A percentile compares a stretch with the other conserved stretches of the same genome.
Conservation (phyloP, 1,140 invertebrate genomes). For the Tetramorium alpestre region DNA sequence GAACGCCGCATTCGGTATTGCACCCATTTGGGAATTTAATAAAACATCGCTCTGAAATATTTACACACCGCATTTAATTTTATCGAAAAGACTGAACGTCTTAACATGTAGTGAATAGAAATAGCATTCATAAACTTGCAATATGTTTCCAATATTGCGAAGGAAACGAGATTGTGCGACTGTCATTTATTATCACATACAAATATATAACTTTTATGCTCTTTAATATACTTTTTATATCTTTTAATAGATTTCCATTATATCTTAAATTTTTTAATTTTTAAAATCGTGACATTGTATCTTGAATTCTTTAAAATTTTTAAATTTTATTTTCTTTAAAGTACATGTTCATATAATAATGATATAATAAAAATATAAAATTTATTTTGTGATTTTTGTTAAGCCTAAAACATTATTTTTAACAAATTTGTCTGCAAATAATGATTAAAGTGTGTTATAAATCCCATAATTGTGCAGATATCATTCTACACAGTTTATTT, state of each 20-base stretch:
- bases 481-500: neutral
- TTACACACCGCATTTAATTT: conserved; percentile 15
- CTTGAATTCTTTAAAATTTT: too few species aligned
- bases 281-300: neutral
- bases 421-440: neutral
- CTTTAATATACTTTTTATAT: conserved; percentile 18
- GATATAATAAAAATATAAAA: conserved; percentile 1
- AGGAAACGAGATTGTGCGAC: neutral
- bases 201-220: neutral
- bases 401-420: neutral
- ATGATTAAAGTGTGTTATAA: neutral
- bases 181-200: neutral
- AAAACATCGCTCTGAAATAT: conserved; percentile 75
- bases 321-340: neutral
- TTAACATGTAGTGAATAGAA: neutral
- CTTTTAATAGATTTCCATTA: neutral
- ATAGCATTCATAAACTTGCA: conserved; percentile 22
- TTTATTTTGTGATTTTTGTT: neutral
- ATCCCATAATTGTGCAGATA: neutral
- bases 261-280: neutral
- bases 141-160: conserved; percentile 20
- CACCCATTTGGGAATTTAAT: conserved; percentile 70
- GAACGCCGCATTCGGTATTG: conserved; percentile 57
- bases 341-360: neutral
- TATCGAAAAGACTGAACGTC: neutral